A percentile compares a stretch with the other conserved stretches of the same genome.
Evolutionary conservation across 2,113 vertebrate species (phyloP).

Genomic region (Gymnogyps californianus): DNA sequence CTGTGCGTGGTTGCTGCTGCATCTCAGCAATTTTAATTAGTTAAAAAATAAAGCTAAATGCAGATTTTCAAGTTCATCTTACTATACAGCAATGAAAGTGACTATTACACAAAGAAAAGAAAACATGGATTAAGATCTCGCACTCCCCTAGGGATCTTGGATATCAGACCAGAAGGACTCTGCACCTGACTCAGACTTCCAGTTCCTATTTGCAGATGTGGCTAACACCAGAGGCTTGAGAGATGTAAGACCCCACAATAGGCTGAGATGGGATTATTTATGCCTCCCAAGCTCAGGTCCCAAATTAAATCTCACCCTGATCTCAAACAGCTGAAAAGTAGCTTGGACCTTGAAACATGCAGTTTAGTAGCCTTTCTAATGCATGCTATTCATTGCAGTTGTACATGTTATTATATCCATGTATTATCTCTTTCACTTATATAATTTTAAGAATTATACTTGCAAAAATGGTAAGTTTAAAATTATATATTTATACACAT

Average conservation of each 20-base stretch:
- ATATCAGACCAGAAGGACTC: background rate
- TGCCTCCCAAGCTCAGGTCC: background rate
- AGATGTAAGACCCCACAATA: background rate
- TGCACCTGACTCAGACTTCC: background rate
- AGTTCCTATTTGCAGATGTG: background rate
- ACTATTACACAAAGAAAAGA: background rate
- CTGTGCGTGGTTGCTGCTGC: background rate
- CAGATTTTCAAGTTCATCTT: background rate
- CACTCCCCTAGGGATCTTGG: background rate
- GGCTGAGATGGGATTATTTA: background rate
- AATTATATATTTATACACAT: background rate
- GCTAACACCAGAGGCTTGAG: background rate
- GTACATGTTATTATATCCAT: background rate
- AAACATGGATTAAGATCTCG: background rate
- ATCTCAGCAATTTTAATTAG: background rate
- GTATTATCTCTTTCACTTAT: background rate
- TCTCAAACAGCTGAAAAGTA: background rate
- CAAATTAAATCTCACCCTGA: background rate
- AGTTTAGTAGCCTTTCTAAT: background rate
- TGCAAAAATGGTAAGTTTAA: background rate
- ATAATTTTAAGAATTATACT: background rate
- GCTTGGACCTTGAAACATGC: background rate
- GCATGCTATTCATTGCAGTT: background rate
- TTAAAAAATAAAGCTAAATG: background rate
- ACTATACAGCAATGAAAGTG: background rate